phyloP scores from a whole-genome alignment of 2,797 vertebrate genomes.

The Graptemys geographica region DNA sequence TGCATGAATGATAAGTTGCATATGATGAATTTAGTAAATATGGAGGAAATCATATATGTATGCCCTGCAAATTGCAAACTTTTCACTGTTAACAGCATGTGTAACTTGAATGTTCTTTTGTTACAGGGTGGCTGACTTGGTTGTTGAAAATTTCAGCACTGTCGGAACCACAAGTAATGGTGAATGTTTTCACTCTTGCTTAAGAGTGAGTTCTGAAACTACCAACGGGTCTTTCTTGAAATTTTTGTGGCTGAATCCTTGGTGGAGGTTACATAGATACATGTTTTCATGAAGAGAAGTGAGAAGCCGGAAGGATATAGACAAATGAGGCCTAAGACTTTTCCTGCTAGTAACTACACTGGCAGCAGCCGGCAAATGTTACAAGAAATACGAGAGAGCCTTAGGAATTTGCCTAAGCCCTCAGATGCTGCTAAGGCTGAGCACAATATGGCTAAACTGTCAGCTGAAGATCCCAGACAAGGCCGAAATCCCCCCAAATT shows the following conservation, averaged over 20 bases:
- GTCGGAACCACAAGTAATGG: background rate
- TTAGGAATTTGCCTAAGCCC: slow-evolving; percentile 93
- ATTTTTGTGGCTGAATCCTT: slow-evolving; percentile 65
- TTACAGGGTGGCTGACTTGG: slow-evolving; percentile 61
- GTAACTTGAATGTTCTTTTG: slow-evolving; percentile 22
- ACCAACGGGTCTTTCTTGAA: slow-evolving; percentile 55
- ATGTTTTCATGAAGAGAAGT: slow-evolving; percentile 98
- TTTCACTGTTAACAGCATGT: background rate
- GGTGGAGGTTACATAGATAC: slow-evolving; percentile 81
- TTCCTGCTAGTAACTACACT: slow-evolving; percentile 94
- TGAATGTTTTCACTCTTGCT: slow-evolving; percentile 39
- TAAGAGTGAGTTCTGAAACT: slow-evolving; percentile 46
- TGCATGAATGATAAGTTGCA: background rate
- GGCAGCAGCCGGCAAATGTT: slow-evolving; percentile 98
- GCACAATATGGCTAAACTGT: slow-evolving; percentile 82
- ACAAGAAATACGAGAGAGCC: slow-evolving; percentile 97
- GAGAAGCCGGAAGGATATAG: slow-evolving; percentile 98
- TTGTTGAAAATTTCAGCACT: slow-evolving; percentile 31
- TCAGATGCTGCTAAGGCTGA: slow-evolving; percentile 91
- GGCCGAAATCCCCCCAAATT: slow-evolving; percentile 90
- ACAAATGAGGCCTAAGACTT: slow-evolving; percentile 99
- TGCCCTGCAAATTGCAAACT: background rate
- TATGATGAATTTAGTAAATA: background rate
- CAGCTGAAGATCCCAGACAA: slow-evolving; percentile 89
- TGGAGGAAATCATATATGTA: background rate